Percentiles rank a stretch among this genome's conserved stretches.
phyloP scores from a whole-genome alignment of 2,888 invertebrate genomes.

The Oxystoma pomonae region DNA sequence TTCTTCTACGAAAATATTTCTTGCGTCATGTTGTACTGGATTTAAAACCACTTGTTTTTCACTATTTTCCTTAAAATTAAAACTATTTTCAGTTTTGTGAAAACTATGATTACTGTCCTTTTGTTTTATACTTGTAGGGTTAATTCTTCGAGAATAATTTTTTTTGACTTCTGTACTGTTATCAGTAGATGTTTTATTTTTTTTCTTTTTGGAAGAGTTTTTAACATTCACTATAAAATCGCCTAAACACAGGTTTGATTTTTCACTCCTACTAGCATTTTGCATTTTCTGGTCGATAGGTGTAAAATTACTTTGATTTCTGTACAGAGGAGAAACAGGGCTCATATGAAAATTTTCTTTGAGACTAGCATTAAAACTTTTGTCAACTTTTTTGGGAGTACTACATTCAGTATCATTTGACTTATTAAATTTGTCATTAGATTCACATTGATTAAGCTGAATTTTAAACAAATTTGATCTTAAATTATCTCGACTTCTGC shows the following conservation, averaged over 20 bases:
- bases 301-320: constrained; percentile 24
- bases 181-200: constrained; percentile 17
- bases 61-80: constrained; percentile 32
- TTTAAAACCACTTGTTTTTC: constrained; percentile 24
- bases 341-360: constrained; percentile 23
- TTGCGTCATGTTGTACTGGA: constrained; percentile 22
- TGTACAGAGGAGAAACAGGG: constrained; percentile 39
- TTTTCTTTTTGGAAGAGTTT: constrained; percentile 34
- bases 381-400: not conserved
- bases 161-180: constrained; percentile 10
- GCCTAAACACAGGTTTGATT: constrained; percentile 38
- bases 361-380: constrained; percentile 11
- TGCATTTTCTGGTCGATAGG: constrained; percentile 26
- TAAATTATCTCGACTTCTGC: not conserved
- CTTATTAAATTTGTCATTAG: not conserved
- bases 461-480: not conserved
- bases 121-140: constrained; percentile 49
- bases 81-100: constrained; percentile 35
- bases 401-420: not conserved
- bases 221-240: constrained; percentile 39
- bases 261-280: constrained; percentile 10
- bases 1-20: constrained; percentile 32
- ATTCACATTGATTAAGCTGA: not conserved
- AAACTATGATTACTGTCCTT: constrained; percentile 26
- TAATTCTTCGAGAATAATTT: constrained; percentile 45